Evolutionary conservation across 2,113 vertebrate species (phyloP).

Genomic region (Hyperopisus bebe): DNA sequence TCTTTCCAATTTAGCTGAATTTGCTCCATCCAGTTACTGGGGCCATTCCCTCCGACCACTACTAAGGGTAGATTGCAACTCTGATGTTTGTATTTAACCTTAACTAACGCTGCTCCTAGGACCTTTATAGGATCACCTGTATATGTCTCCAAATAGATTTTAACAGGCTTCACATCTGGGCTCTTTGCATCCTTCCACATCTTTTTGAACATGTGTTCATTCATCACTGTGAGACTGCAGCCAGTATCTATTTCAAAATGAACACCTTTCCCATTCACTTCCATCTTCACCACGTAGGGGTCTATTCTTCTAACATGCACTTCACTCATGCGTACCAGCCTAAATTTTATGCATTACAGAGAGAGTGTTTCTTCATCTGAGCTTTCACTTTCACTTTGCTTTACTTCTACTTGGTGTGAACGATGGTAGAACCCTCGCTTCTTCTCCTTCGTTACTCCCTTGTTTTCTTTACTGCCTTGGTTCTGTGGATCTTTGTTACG

Average conservation of each 20-base stretch:
- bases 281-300: neutral
- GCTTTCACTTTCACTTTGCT: neutral
- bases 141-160: constrained; percentile 3
- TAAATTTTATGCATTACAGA: neutral
- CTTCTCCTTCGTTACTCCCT: neutral
- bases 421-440: neutral
- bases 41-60: no score
- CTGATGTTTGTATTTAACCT: neutral
- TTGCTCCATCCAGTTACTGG: neutral
- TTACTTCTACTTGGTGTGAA: neutral
- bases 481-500: neutral
- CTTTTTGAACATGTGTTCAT: neutral
- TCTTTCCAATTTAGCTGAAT: no score
- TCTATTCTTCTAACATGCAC: neutral
- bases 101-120: neutral
- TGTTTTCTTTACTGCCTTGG: neutral
- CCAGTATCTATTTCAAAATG: constrained; percentile 17
- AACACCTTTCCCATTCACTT: neutral
- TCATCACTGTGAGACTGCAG: constrained; percentile 13
- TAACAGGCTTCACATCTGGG: neutral
- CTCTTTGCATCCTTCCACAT: neutral
- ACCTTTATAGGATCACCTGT: constrained; percentile 14
- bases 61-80: no score
- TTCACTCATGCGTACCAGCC: neutral
- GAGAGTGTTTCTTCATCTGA: neutral